Conservation (phyloP, 2,888 invertebrate genomes). For the Trilocha varians region DNA sequence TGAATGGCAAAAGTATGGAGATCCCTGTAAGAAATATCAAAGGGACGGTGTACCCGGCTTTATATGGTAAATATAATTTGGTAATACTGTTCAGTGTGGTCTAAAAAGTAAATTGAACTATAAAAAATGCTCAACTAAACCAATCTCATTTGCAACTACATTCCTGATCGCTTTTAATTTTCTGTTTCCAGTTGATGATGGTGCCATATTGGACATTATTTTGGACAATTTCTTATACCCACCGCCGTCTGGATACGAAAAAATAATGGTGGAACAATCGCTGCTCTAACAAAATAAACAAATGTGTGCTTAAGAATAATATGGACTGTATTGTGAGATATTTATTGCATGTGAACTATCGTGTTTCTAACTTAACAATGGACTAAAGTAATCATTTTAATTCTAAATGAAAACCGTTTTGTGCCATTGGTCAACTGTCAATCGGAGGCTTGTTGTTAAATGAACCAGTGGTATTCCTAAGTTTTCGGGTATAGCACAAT, state of each 20-base stretch:
- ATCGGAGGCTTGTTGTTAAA: too few relatives aligned
- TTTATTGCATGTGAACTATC: not conserved
- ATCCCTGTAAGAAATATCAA: constrained; percentile 89
- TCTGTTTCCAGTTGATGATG: constrained; percentile 88
- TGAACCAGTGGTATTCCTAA: too few relatives aligned
- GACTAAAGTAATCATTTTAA: not conserved
- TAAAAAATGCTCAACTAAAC: too few relatives aligned
- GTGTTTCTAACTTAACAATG: not conserved
- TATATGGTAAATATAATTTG: constrained; percentile 88
- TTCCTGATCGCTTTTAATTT: not conserved
- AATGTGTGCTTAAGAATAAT: constrained; percentile 16
- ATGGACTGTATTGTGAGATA: constrained; percentile 14
- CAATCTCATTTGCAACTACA: not conserved
- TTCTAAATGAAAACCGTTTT: too few relatives aligned
- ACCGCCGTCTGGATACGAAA: constrained; percentile 91
- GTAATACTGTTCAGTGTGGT: too few relatives aligned
- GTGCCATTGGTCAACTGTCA: too few relatives aligned
- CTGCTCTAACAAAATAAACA: constrained; percentile 79
- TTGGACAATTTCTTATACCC: constrained; percentile 90
- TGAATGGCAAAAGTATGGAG: constrained; percentile 92
- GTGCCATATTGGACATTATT: constrained; percentile 96
- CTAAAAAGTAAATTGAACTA: too few relatives aligned
- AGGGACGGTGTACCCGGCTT: constrained; percentile 91
- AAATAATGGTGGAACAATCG: constrained; percentile 97
- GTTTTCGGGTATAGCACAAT: too few relatives aligned